Conservation (phyloP, 2,113 vertebrate genomes). For the Sander lucioperca region DNA sequence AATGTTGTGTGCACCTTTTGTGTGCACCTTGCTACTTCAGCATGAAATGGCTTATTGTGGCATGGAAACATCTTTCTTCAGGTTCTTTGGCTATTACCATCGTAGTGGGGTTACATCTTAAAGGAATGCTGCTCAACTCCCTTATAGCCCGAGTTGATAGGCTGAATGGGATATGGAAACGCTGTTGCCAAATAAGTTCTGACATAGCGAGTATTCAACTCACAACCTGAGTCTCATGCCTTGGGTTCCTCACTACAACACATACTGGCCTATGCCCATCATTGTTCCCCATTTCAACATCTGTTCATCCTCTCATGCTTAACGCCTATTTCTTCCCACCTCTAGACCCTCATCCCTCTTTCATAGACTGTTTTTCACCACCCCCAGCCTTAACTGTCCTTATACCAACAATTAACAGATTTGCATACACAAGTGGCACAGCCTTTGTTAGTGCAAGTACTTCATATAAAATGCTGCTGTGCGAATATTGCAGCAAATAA, state of each 20-base stretch:
- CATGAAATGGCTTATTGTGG: conserved; percentile 19
- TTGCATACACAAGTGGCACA: conserved; percentile 1
- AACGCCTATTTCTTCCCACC: conserved; percentile 3
- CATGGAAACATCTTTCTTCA: neutral
- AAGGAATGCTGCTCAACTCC: neutral
- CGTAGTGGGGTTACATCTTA: neutral
- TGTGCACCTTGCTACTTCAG: conserved; percentile 14
- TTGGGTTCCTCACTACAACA: neutral
- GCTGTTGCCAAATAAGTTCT: no score
- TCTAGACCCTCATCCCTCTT: neutral
- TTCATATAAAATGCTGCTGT: conserved; percentile 13
- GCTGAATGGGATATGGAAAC: no score
- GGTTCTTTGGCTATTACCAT: conserved; percentile 1
- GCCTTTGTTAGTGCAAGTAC: neutral
- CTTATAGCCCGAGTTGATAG: neutral
- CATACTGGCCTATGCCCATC: conserved; percentile 7
- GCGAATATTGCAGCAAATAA: conserved; percentile 1
- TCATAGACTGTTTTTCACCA: neutral
- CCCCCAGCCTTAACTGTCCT: neutral
- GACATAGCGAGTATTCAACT: no score
- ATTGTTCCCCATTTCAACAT: conserved; percentile 28
- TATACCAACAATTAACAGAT: neutral
- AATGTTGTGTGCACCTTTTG: neutral
- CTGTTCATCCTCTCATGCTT: conserved; percentile 9
- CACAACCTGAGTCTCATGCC: neutral